These are phyloP conservation scores for Spodoptera frugiperda DNA, from an alignment of 1,140 invertebrate genomes.

Conservation along the genomic window DNA sequence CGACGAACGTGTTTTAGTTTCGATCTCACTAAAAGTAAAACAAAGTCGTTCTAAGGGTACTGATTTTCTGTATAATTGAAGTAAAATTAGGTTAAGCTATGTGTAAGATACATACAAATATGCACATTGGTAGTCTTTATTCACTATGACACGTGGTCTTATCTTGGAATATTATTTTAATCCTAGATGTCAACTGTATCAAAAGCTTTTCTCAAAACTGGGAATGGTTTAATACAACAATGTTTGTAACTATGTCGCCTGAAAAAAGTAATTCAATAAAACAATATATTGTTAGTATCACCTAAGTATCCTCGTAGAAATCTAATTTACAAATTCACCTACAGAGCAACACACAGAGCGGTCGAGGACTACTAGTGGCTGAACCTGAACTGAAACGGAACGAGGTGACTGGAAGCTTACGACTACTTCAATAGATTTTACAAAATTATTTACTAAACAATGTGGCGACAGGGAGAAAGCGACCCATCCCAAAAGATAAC, in stretches of 20 bases:
- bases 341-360: conserved; percentile 51
- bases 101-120: too few relatives aligned
- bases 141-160: not conserved
- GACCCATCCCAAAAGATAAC: not conserved
- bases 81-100: too few relatives aligned
- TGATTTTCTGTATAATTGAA: too few relatives aligned
- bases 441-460: conserved; percentile 37
- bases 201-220: not conserved
- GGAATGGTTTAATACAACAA: too few relatives aligned
- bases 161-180: not conserved
- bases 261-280: too few relatives aligned
- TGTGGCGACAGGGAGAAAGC: conserved; percentile 1
- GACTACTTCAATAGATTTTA: conserved; percentile 44
- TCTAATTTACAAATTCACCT: conserved; percentile 48
- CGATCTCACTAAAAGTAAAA: too few relatives aligned
- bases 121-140: too few relatives aligned
- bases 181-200: not conserved
- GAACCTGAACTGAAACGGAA: conserved; percentile 23
- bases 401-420: conserved; percentile 47
- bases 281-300: not conserved
- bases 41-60: too few relatives aligned
- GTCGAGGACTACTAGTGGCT: conserved; percentile 28
- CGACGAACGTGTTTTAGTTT: too few relatives aligned
- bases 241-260: too few relatives aligned
- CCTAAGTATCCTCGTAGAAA: conserved; percentile 28